Percentiles rank a stretch among this genome's conserved stretches.
These are phyloP conservation scores for Narcine bancroftii DNA, from an alignment of 2,113 vertebrate genomes.

Conservation along the genomic window DNA sequence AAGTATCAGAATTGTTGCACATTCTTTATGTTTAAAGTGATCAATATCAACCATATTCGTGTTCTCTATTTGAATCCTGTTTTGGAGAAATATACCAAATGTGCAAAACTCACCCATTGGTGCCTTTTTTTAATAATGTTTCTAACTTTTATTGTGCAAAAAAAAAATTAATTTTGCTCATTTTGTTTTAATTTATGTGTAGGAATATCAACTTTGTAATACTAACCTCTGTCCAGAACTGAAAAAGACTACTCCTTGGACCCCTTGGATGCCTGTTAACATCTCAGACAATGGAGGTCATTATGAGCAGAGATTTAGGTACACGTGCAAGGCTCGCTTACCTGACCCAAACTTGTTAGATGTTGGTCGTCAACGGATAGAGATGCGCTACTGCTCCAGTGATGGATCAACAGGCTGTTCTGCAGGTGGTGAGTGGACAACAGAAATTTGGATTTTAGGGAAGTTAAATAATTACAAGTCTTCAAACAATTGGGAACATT, in stretches of 20 bases:
- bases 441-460: neutral
- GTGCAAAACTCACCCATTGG: too few species aligned
- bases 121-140: too few species aligned
- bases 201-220: conserved; percentile 95
- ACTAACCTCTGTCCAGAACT: conserved; percentile 79
- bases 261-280: conserved; percentile 90
- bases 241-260: conserved; percentile 96
- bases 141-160: neutral
- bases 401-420: conserved; percentile 88
- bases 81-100: neutral
- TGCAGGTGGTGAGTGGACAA: conserved; percentile 72
- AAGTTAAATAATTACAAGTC: neutral
- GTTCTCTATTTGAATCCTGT: neutral
- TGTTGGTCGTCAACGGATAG: conserved; percentile 86
- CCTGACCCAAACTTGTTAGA: conserved; percentile 77
- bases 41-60: neutral
- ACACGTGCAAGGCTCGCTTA: conserved; percentile 88
- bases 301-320: conserved; percentile 90
- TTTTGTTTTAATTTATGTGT: conserved; percentile 23
- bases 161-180: neutral
- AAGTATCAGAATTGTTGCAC: neutral
- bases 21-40: neutral
- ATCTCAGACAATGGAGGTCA: conserved; percentile 92
- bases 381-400: conserved; percentile 94
- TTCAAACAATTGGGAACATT: neutral